These are phyloP conservation scores for Steinernema feltiae DNA, from an alignment of 1,140 invertebrate genomes.

Conservation along the genomic window DNA sequence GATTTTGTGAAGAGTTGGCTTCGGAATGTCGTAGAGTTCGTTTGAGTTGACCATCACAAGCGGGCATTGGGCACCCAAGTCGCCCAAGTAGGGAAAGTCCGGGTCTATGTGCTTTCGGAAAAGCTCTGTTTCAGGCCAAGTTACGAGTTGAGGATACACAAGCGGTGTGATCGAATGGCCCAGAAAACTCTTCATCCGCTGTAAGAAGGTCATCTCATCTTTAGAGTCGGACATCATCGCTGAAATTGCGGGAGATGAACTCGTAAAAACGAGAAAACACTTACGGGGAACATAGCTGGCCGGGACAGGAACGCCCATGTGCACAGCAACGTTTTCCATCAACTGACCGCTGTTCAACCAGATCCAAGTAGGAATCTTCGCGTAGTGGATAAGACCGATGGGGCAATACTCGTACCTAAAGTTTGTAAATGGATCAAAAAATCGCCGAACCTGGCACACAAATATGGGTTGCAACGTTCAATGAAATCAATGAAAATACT, in stretches of 20 bases:
- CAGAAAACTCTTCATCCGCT: conserved; percentile 14
- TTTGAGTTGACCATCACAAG: conserved; percentile 24
- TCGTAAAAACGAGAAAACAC: not conserved
- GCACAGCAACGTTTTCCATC: conserved; percentile 18
- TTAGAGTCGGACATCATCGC: conserved; percentile 11
- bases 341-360: conserved; percentile 25
- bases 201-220: conserved; percentile 19
- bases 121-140: conserved; percentile 2
- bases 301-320: conserved; percentile 31
- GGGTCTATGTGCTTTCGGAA: conserved; percentile 21
- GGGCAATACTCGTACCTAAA: conserved; percentile 11
- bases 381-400: conserved; percentile 26
- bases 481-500: not conserved
- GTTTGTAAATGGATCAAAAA: not conserved
- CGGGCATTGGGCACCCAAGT: conserved; percentile 14
- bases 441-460: not conserved
- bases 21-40: conserved; percentile 25
- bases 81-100: conserved; percentile 19
- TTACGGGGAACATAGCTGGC: conserved; percentile 21
- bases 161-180: not conserved
- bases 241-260: not conserved
- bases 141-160: not conserved
- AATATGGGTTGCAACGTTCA: not conserved
- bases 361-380: conserved; percentile 37
- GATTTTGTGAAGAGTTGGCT: conserved; percentile 25